Base-by-base conservation (phyloP, 2,113 vertebrate species). In the Camelus dromedarius region DNA sequence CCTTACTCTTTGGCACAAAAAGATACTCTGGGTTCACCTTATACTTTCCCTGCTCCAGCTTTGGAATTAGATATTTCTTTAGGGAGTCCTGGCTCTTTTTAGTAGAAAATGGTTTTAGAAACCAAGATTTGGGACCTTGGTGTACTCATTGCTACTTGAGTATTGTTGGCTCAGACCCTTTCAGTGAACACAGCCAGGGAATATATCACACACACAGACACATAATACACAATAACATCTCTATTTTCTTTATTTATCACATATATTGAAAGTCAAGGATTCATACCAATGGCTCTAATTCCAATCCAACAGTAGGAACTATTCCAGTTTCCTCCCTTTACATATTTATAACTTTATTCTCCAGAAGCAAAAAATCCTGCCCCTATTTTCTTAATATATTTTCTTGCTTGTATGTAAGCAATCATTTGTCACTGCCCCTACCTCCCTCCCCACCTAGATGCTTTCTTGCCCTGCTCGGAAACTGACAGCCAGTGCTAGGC, bases 251-350 rank as follows among this genome's bases (percentile, higher is more conserved):
- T 12, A 50, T 26, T 46, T 87, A 5, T 35, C 38, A 60, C 60
- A 88, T 28, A 56, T 42, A 60, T 12, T 38, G 32, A 96, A 89
- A 86, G 30, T 30, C 42, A 35, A 60, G 14, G 22, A 13, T 85
- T 93, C 48, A 77, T 14, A 93, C 4, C 11, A 19, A 30, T 10
- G 32, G n/a, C 67, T 95, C 20, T 62, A 93, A 66, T 79, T 79
- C 19, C 3, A 91, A 3, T 62, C 42, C 38, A 93, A 46, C 32
- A 92, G 38, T 1, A 62, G 56, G n/a, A 94, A 58, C 73, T 58
- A 48, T 69, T 89, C 84, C 67, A 42, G 20, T 91, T 87, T 92
- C 69, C 18, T 96, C 16, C 30, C 32, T 81, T 73, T 80, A 67
- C 9, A 26, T 80, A 75, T 64, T 32, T 54, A 26, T 75, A 88